Conservation (phyloP, 2,113 vertebrate species). For the Prionailurus viverrinus region DNA sequence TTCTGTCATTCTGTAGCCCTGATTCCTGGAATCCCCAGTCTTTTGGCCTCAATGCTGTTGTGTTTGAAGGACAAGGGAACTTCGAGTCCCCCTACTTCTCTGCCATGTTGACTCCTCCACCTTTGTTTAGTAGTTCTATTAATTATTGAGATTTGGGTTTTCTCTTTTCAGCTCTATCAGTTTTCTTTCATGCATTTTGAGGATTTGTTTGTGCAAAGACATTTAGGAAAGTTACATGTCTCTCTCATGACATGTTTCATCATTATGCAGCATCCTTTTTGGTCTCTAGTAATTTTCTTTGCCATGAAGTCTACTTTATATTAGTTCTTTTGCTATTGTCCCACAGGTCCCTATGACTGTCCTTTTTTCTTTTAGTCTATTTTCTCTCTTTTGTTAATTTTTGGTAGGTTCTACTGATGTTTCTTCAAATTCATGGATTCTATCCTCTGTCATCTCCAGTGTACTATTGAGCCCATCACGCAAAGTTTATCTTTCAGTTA, state of each 20-base stretch:
- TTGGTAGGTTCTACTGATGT: background rate
- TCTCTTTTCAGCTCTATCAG: background rate
- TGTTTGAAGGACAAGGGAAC: too few species aligned
- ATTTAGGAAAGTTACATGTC: background rate
- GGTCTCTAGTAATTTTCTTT: background rate
- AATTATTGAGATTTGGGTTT: background rate
- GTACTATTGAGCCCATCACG: background rate
- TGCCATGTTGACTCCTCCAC: too few species aligned
- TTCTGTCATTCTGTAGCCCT: too few species aligned
- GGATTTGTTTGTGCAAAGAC: background rate
- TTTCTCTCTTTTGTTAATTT: slow-evolving; percentile 3
- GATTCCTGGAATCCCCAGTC: too few species aligned
- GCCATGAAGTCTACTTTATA: background rate
- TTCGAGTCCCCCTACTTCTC: too few species aligned
- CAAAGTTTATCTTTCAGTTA: background rate
- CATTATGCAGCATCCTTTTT: background rate
- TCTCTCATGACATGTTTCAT: background rate
- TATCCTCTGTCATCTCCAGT: background rate
- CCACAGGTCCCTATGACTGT: background rate
- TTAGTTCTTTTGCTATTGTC: background rate
- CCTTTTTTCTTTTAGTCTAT: background rate
- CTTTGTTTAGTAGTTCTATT: background rate
- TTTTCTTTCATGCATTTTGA: background rate
- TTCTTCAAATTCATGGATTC: slow-evolving; percentile 11
- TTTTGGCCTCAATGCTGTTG: too few species aligned